These are phyloP conservation scores for Porites divaricata DNA, from an alignment of 92 coral and sea anemone species.

Conservation along the genomic window DNA sequence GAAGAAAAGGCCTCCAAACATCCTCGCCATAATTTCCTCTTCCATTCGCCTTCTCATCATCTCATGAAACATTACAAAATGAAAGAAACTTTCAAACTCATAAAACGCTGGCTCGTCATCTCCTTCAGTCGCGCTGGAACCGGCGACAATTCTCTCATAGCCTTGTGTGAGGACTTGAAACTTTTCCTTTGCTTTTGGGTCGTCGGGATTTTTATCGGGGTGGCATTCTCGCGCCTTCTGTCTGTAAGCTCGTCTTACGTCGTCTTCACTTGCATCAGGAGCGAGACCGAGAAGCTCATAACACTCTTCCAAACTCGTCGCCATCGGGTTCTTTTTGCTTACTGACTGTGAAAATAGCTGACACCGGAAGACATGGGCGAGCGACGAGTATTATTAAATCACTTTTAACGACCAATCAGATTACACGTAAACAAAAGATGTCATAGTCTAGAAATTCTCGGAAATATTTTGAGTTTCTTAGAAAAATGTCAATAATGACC, in stretches of 20 bases:
- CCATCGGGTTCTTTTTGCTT: slow-evolving; percentile 34
- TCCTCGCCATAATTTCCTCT: slow-evolving; percentile 40
- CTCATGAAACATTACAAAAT: slow-evolving; percentile 38
- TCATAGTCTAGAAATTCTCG: background rate
- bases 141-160: slow-evolving; percentile 60
- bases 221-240: slow-evolving; percentile 82
- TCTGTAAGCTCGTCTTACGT: slow-evolving; percentile 71
- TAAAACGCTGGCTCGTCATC: slow-evolving; percentile 47
- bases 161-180: slow-evolving; percentile 78
- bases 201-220: slow-evolving; percentile 81
- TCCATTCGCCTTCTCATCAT: slow-evolving; percentile 57
- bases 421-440: background rate
- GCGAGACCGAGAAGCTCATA: slow-evolving; percentile 73
- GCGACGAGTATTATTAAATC: background rate
- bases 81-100: slow-evolving; percentile 47
- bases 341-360: background rate
- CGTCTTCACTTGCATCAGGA: slow-evolving; percentile 68
- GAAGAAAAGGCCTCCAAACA: slow-evolving; percentile 49
- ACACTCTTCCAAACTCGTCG: slow-evolving; percentile 70
- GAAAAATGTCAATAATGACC: background rate
- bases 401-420: slow-evolving; percentile 22
- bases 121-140: slow-evolving; percentile 25
- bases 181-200: slow-evolving; percentile 66
- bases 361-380: background rate
- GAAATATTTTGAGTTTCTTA: slow-evolving; percentile 7